Percentiles rank a stretch among this genome's conserved stretches.
Conservation (phyloP, 2,113 vertebrate genomes). For the Xenopus laevis region DNA sequence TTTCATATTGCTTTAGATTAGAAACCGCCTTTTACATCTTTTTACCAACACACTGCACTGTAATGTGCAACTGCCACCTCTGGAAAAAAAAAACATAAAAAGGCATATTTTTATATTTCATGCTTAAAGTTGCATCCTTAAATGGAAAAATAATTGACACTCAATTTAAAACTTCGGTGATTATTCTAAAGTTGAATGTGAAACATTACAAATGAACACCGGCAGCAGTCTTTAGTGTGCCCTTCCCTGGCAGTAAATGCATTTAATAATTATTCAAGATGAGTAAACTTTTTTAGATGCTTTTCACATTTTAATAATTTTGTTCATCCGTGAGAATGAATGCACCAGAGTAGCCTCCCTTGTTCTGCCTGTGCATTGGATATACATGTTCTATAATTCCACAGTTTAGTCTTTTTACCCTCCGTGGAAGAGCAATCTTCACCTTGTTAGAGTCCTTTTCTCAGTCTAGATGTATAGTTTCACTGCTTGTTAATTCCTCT, state of each 20-base stretch:
- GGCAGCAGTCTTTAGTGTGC: constrained; percentile 15
- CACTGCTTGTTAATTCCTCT: constrained; percentile 35
- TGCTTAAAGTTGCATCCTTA: background rate
- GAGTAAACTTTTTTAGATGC: too few species aligned
- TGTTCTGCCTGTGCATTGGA: constrained; percentile 11
- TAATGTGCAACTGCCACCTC: background rate
- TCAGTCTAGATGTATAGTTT: constrained; percentile 13
- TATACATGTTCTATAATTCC: background rate
- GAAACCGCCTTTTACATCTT: background rate
- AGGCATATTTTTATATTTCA: constrained; percentile 3
- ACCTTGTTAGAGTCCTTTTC: constrained; percentile 22
- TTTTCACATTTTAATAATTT: background rate
- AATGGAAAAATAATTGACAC: constrained; percentile 1
- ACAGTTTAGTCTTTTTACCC: background rate
- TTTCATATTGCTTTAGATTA: background rate
- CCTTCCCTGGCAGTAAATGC: background rate
- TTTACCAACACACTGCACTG: background rate
- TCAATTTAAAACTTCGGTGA: background rate
- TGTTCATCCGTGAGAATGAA: constrained; percentile 24
- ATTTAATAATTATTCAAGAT: constrained; percentile 8
- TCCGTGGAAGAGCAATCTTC: constrained; percentile 12
- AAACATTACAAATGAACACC: background rate
- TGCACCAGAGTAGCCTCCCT: constrained; percentile 21
- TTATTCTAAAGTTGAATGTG: background rate
- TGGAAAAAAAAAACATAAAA: too few species aligned